Conservation (phyloP, 2,888 invertebrate genomes). For the Baronia brevicornis region DNA sequence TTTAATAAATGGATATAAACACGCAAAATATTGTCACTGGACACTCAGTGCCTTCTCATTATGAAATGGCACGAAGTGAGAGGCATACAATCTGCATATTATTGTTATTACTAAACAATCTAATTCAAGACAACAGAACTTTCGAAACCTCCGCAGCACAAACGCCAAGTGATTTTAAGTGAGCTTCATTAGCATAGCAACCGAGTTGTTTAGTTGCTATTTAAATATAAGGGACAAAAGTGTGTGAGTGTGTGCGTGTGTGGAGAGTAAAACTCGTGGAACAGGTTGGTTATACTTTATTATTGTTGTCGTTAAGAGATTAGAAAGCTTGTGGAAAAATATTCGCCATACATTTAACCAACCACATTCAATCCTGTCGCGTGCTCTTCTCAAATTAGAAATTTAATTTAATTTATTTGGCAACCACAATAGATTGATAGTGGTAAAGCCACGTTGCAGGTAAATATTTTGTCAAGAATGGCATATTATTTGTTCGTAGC, state of each 20-base stretch:
- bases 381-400: no score
- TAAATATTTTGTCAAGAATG: no score
- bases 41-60: conserved; percentile 2
- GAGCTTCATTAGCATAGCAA: conserved; percentile 50
- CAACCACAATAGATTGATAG: no score
- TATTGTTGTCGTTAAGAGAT: no score
- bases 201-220: conserved; percentile 44
- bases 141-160: conserved; percentile 29
- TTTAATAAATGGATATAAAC: no score
- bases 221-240: conserved; percentile 45
- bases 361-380: no score
- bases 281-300: conserved; percentile 31
- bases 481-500: no score
- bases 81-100: conserved; percentile 6
- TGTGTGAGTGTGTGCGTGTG: conserved; percentile 30
- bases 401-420: no score
- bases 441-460: no score
- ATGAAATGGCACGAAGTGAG: not conserved
- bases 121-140: conserved; percentile 30
- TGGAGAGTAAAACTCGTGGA: conserved; percentile 27
- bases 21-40: no score
- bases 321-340: no score
- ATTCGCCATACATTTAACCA: no score
- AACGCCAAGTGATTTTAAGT: conserved; percentile 29
- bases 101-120: conserved; percentile 14